Evolutionary conservation across 2,113 vertebrate genomes (phyloP).

Genomic region (Aleadryas rufinucha): DNA sequence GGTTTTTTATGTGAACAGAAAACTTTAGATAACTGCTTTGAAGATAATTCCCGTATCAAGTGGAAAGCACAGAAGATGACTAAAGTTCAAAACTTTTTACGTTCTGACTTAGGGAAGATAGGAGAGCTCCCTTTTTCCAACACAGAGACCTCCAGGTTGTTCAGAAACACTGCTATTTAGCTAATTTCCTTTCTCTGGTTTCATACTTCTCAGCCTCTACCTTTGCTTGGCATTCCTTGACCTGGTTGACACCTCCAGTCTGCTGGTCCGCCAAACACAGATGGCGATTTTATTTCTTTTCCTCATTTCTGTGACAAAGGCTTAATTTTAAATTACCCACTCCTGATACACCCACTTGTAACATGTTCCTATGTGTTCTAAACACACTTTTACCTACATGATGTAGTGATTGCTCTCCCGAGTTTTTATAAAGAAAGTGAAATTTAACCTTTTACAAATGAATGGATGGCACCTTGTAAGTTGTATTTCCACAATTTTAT

Average conservation of each 20-base stretch:
- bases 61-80: background rate
- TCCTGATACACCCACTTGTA: background rate
- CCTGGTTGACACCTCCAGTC: background rate
- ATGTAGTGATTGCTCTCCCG: background rate
- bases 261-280: background rate
- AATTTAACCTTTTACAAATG: background rate
- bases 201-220: background rate
- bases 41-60: conserved; percentile 31
- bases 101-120: background rate
- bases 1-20: background rate
- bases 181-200: background rate
- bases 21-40: conserved; percentile 10
- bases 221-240: background rate
- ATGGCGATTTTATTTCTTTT: background rate
- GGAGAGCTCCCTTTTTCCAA: background rate
- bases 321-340: background rate
- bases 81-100: background rate
- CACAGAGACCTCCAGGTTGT: background rate
- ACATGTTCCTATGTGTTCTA: background rate
- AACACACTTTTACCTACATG: background rate
- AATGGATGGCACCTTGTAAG: background rate
- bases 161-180: background rate
- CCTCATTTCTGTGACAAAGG: background rate
- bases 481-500: background rate
- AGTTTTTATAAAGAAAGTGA: background rate